A percentile compares a stretch with the other conserved stretches of the same genome.
phyloP scores from a whole-genome alignment of 2,888 invertebrate species.

The Torymus tubicola region DNA sequence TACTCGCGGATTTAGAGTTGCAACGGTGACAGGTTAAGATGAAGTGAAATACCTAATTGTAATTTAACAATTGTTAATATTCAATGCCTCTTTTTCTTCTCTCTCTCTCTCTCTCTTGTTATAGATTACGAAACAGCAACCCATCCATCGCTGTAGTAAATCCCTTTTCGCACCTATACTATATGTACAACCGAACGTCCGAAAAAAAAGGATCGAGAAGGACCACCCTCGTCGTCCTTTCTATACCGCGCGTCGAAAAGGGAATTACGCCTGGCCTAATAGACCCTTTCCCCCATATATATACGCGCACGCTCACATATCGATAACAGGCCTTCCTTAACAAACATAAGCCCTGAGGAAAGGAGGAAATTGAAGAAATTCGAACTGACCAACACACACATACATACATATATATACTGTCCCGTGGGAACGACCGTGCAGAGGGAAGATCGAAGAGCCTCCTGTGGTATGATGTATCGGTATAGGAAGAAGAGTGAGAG shows the following conservation, averaged over 20 bases:
- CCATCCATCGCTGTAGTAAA: too few species aligned
- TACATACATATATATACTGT: not conserved
- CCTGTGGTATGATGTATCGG: too few species aligned
- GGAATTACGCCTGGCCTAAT: conserved; percentile 44
- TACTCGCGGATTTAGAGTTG: too few species aligned
- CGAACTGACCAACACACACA: conserved; percentile 20
- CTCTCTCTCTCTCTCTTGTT: too few species aligned
- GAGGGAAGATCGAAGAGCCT: conserved; percentile 1
- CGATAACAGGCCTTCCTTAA: conserved; percentile 34
- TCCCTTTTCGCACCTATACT: too few species aligned
- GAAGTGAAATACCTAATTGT: too few species aligned
- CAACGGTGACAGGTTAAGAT: too few species aligned
- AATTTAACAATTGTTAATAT: too few species aligned
- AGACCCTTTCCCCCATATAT: not conserved
- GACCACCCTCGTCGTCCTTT: not conserved
- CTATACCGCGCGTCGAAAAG: not conserved
- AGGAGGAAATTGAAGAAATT: conserved; percentile 47
- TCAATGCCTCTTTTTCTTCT: too few species aligned
- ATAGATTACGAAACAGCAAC: too few species aligned
- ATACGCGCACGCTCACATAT: not conserved
- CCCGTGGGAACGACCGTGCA: conserved; percentile 7
- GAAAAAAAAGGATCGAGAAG: not conserved
- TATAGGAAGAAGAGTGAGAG: not conserved
- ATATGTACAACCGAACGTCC: too few species aligned
- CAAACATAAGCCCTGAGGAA: conserved; percentile 44